phyloP scores from a whole-genome alignment of 2,888 invertebrate species.

The Polylopha cassiicola region DNA sequence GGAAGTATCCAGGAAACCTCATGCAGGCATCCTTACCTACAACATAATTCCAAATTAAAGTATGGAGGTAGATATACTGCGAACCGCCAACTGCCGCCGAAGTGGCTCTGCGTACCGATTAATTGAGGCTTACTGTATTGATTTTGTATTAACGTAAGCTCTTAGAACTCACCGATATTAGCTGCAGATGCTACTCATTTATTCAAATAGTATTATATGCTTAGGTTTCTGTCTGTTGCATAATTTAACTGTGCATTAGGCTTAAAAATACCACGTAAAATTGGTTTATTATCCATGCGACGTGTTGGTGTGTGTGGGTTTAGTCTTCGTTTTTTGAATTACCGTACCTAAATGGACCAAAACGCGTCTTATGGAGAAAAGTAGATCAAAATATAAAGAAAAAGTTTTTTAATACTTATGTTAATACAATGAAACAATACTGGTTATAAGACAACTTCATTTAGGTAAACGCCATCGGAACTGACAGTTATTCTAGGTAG shows the following conservation, averaged over 20 bases:
- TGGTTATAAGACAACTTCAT: no score
- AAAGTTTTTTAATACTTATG: constrained; percentile 5
- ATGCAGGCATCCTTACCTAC: no score
- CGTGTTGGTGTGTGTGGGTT: no score
- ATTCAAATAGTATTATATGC: constrained; percentile 42
- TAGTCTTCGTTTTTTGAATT: no score
- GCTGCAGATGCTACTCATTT: constrained; percentile 51
- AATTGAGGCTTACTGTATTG: constrained; percentile 66
- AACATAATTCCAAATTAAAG: constrained; percentile 3
- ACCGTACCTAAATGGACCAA: no score
- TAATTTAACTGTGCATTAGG: constrained; percentile 25
- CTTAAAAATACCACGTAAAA: no score
- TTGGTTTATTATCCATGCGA: no score
- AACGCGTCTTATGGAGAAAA: no score
- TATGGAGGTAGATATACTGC: constrained; percentile 15
- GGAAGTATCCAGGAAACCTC: no score
- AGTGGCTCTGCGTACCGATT: constrained; percentile 56
- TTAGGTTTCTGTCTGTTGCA: not conserved
- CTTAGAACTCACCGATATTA: constrained; percentile 51
- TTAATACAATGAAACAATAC: not conserved
- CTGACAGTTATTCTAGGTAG: no score
- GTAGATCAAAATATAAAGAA: no score
- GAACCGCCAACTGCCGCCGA: constrained; percentile 35
- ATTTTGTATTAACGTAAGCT: constrained; percentile 70
- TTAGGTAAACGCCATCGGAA: no score